Percentiles rank a stretch among this genome's conserved stretches.
Evolutionary conservation across 92 coral and sea anemone species (phyloP).

Genomic region (Pocillopora grandis): DNA sequence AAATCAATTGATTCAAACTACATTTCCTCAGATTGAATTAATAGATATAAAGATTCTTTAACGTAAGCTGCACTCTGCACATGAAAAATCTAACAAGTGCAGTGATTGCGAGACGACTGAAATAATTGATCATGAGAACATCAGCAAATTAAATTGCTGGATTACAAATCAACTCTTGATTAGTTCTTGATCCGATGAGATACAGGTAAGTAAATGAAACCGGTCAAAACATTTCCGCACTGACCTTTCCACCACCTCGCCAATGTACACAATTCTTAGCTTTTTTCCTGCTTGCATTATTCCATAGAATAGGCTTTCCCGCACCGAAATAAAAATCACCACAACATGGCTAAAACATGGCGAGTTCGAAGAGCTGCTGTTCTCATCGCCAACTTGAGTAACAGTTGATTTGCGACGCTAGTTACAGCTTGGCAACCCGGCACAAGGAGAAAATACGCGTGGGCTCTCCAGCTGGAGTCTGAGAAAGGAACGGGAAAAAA

Average conservation of each 20-base stretch:
- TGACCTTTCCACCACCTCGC: too few relatives aligned
- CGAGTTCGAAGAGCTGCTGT: conserved; percentile 1
- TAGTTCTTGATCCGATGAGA: too few relatives aligned
- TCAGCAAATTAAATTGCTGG: not conserved
- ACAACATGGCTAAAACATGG: not conserved
- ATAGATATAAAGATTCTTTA: too few relatives aligned
- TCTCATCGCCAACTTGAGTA: conserved; percentile 4
- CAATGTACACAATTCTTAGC: conserved; percentile 86
- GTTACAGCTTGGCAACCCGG: conserved; percentile 19
- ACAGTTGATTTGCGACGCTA: conserved; percentile 15
- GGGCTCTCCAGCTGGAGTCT: too few relatives aligned
- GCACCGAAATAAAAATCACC: not conserved
- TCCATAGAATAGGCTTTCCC: not conserved
- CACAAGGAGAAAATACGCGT: not conserved
- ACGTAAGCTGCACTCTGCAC: too few relatives aligned
- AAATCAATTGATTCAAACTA: too few relatives aligned
- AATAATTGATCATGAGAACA: not conserved
- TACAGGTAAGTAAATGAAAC: too few relatives aligned
- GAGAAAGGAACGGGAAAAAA: too few relatives aligned
- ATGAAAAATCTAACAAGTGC: too few relatives aligned
- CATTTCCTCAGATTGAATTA: too few relatives aligned
- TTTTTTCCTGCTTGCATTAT: conserved; percentile 82
- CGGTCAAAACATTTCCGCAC: too few relatives aligned
- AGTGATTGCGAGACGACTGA: not conserved
- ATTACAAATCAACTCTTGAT: not conserved